Conservation (phyloP, 2,113 vertebrate genomes). For the Rhinichthys klamathensis region DNA sequence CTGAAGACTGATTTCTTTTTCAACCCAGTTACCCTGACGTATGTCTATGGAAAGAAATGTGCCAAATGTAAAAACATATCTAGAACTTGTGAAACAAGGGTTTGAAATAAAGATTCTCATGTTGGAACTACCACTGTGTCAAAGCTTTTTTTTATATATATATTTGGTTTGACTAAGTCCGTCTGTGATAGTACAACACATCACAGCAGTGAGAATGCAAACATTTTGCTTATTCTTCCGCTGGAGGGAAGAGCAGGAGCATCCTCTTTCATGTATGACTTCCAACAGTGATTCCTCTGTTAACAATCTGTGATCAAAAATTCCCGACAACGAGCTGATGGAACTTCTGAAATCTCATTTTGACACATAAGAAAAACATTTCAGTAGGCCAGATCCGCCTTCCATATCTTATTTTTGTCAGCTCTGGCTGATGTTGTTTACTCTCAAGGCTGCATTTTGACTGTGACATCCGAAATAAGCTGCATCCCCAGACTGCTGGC, state of each 20-base stretch:
- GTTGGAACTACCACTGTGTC: not conserved
- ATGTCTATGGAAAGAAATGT: not conserved
- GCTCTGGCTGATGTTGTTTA: conserved; percentile 49
- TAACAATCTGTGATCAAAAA: conserved; percentile 52
- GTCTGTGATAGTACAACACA: conserved; percentile 14
- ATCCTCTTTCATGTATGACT: not conserved
- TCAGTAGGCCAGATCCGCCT: conserved; percentile 21
- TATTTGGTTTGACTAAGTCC: conserved; percentile 2
- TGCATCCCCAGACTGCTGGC: conserved; percentile 20
- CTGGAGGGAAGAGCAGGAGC: conserved; percentile 18
- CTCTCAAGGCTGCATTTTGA: conserved; percentile 40
- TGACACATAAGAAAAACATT: conserved; percentile 33
- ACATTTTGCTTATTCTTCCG: conserved; percentile 24
- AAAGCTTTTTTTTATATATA: conserved; percentile 26
- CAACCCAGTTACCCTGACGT: not conserved
- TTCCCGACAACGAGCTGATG: conserved; percentile 32
- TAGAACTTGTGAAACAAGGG: not conserved
- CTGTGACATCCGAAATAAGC: conserved; percentile 47
- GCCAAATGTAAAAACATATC: not conserved
- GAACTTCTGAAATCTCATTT: conserved; percentile 39
- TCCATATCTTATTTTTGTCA: conserved; percentile 47
- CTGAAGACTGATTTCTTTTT: too few relatives aligned
- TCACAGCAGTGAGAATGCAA: conserved; percentile 19
- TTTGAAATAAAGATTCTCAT: not conserved
- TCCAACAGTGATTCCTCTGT: conserved; percentile 18